Evolutionary conservation across 2,888 invertebrate species (phyloP), one percentile per base, ranked within the genome.

Genomic region (Mesopsocus fuscifrons): DNA sequence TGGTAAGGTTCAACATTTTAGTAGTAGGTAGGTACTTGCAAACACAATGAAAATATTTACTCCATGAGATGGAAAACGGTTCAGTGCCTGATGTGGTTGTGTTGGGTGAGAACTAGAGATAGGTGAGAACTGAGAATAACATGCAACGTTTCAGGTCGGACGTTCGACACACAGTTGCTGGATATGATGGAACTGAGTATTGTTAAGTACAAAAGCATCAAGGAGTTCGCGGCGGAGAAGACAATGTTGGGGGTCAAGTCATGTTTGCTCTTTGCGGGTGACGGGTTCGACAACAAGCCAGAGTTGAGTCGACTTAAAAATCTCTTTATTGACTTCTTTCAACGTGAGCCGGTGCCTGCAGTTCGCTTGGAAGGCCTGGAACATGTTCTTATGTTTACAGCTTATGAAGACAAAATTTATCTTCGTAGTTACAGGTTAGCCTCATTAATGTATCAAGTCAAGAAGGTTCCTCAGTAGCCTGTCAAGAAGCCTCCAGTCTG

Each of bases 111-210:
- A 26, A 26, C 26, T 11, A 26, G 6, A 26, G 26, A 11, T 26
- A 11, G 26, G 11, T 6, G 11, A 26, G 26, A 26, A 26, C 8
- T 11, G 26, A 26, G 26, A 26, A 26, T 6, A 26, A 26, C n/a
- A n/a, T n/a, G n/a, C n/a, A n/a, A n/a, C n/a, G n/a, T n/a, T n/a
- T n/a, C 55, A 68, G 71, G 74, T 1, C 71, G 98, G 50, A 77
- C 83, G 56, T 95, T 77, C 61, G 87, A 98, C 60, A 74, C 81
- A 54, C 79, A 81, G 45, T 65, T 98, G 22, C 63, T 98, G 44
- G 98, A 99, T 57, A 94, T 98, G 92, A 72, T 89, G 45, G 98
- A 99, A 63, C 71, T 98, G 44, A 88, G 91, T 9, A 72, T 97
- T 17, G 84, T 87, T 43, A 72, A 76, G 43, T 94, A 75, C 57